Evolutionary conservation across 1,140 invertebrate species (phyloP), one percentile per base, ranked within the genome.

Genomic region (Drosophila eugracilis): DNA sequence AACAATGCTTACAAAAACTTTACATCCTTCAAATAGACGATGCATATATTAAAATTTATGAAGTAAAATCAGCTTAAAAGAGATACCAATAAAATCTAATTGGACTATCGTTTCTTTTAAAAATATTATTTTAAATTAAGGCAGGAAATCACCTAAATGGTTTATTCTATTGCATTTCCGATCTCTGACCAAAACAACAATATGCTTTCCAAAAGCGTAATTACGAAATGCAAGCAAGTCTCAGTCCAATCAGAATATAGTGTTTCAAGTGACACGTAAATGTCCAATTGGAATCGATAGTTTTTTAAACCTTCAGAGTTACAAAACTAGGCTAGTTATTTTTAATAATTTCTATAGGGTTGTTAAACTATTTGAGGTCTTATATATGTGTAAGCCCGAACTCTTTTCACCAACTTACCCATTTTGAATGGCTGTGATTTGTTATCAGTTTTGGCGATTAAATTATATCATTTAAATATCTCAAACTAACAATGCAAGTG

Each of bases 391-490:
- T n/a, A 49, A 1, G 1, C n/a, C n/a, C n/a, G 7, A 1, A 57
- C 4, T 6, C 2, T 5, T 5, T 4, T 26, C 10, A 3, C 21
- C 19, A 24, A 65, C 60, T 65, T 65, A 65, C 60, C 60, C 60
- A 65, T 65, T 60, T 57, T 65, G 22, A 28, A 37, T 26, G 22
- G 41, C 60, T 47, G 22, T 62, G 15, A 21, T 19, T 62, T 37
- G n/a, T 30, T 39, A 37, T 17, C 14, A 14, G 30, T 21, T 19
- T 26, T 9, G 3, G 17, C 3, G n/a, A 48, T 62, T 5, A 44
- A 62, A 47, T 62, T 39, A 10, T 28, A 24, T 62, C 60, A 65
- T 47, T 65, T 62, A 62, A 47, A n/a, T 30, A 30, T 62, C 19
- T 19, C 24, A 9, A 44, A 59, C 19, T 45, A 19, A n/a, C 30